Conservation (phyloP, 2,113 vertebrate species). For the Aegotheles bennettii region DNA sequence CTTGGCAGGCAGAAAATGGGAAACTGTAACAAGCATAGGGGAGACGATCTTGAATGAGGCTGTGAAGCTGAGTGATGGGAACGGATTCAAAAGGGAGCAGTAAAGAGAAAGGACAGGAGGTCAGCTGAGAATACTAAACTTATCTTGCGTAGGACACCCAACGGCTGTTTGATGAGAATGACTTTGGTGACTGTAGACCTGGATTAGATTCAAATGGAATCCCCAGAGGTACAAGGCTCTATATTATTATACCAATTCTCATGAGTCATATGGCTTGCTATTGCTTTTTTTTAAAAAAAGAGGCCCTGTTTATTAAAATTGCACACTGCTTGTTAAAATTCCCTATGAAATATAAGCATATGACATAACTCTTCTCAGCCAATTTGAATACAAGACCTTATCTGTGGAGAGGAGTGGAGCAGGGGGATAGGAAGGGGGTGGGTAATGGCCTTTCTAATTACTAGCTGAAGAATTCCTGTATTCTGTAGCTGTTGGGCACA, state of each 20-base stretch:
- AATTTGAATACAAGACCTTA: constrained; percentile 52
- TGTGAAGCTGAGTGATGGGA: constrained; percentile 63
- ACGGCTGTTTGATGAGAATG: constrained; percentile 50
- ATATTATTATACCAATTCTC: neutral
- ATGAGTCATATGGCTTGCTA: neutral
- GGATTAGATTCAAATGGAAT: constrained; percentile 57
- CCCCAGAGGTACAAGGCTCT: neutral
- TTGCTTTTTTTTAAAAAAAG: neutral
- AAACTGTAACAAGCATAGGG: constrained; percentile 29
- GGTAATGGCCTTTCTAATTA: neutral
- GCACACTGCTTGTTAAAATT: constrained; percentile 28
- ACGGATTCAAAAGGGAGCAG: constrained; percentile 55
- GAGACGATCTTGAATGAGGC: constrained; percentile 35
- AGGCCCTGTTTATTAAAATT: constrained; percentile 39
- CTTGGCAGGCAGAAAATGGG: constrained; percentile 46
- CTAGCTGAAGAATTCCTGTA: neutral
- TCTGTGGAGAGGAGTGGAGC: neutral
- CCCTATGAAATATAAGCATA: constrained; percentile 17
- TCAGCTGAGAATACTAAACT: constrained; percentile 60
- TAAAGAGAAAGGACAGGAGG: constrained; percentile 64
- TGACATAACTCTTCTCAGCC: constrained; percentile 31
- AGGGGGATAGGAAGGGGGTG: neutral
- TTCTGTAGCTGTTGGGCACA: neutral
- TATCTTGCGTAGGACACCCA: constrained; percentile 42
- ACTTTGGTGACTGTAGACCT: constrained; percentile 56